Base-by-base conservation (phyloP, 2,113 vertebrate genomes). In the Pyxicephalus adspersus region DNA sequence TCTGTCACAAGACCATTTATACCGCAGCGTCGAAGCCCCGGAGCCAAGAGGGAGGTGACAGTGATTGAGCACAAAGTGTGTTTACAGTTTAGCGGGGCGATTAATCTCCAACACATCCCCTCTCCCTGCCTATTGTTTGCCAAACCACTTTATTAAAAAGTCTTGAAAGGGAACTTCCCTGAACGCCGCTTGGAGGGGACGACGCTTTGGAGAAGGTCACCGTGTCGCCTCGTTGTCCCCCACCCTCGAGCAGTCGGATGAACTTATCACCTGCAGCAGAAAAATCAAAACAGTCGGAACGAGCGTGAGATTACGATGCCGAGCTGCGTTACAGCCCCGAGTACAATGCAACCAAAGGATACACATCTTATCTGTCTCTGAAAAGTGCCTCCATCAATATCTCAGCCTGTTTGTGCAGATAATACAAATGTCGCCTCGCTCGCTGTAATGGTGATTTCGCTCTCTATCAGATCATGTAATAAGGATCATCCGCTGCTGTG, bases 1-100 rank as follows among this genome's bases (percentile, higher is more conserved):
- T 74, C 71, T 74, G 54, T 74, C 71, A 74, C 57, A 57, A n/a
- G 54, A 16, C 71, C 71, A 54, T 74, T 74, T 74, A 55, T 60
- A 60, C 26, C 13, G 28, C 22, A 8, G 34, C 54, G 58, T n/a
- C 51, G 22, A 26, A 73, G 54, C 54, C 71, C 8, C 31, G 58
- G 28, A 74, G 71, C 54, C 71, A 38, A 31, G 11, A 38, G 71
- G 31, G 58, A 74, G 58, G 71, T 74, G 71, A 74, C 71, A 74
- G 34, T 74, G 71, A 74, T 74, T 60, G 71, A 74, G 28, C 28
- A 38, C 54, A 13, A 29, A 60, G 20, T 31, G 26, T 23, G 71
- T 38, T 74, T 58, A 34, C 54, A 74, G 71, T 74, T 74, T 74
- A 74, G 23, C 54, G 22, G 71, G 71, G 58, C 71, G 71, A 74